Conservation (phyloP, 2,888 invertebrate genomes). For the Aplocera efformata region DNA sequence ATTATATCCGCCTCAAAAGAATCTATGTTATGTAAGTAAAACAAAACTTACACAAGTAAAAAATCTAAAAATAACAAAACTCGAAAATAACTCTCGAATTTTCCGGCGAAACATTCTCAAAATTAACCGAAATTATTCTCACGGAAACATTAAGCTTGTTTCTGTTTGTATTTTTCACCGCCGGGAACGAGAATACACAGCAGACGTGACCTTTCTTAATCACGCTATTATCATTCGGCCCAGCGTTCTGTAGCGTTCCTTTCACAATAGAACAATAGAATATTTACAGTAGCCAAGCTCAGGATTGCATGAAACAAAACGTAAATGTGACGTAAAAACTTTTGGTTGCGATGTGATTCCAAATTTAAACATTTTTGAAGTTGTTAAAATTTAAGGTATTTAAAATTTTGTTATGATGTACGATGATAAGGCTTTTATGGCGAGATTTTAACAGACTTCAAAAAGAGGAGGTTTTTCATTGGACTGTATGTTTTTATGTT, state of each 20-base stretch:
- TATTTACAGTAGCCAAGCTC: slow-evolving; percentile 14
- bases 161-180: slow-evolving; percentile 34
- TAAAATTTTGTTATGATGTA: no score
- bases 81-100: no score
- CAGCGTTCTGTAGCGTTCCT: slow-evolving; percentile 41
- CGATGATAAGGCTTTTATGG: no score
- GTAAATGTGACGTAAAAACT: background rate
- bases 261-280: slow-evolving; percentile 12
- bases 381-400: no score
- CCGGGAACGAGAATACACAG: slow-evolving; percentile 39
- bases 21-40: no score
- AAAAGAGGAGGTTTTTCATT: no score
- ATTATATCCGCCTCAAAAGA: no score
- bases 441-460: no score
- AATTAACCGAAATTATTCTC: slow-evolving; percentile 25
- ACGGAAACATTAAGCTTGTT: slow-evolving; percentile 28
- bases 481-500: no score
- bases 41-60: slow-evolving; percentile 1
- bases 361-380: no score
- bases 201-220: slow-evolving; percentile 65
- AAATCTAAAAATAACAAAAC: background rate
- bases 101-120: slow-evolving; percentile 11
- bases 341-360: no score
- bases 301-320: slow-evolving; percentile 27
- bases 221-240: slow-evolving; percentile 66